phyloP scores from a whole-genome alignment of 2,113 vertebrate species.

The Mormyrus iriodes region DNA sequence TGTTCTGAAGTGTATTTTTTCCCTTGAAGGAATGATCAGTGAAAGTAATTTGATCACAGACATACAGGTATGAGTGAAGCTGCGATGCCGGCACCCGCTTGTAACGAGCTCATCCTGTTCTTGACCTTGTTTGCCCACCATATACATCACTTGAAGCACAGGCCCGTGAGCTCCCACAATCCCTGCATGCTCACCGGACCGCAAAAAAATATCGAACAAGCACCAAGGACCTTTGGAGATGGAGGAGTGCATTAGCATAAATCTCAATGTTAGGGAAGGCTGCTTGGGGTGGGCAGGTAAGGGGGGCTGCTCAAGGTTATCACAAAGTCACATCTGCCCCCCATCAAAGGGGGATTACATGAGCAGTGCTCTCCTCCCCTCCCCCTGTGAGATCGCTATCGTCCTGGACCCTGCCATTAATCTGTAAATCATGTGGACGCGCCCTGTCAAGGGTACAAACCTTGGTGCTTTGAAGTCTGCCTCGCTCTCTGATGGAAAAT shows the following conservation, averaged over 20 bases:
- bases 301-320: constrained; percentile 28
- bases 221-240: constrained; percentile 18
- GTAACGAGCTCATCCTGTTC: neutral
- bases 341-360: neutral
- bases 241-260: constrained; percentile 33
- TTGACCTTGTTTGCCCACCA: constrained; percentile 15
- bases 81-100: neutral
- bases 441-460: constrained; percentile 5
- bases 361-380: neutral
- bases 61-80: neutral
- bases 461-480: neutral
- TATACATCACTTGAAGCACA: neutral
- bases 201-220: constrained; percentile 17
- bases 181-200: constrained; percentile 23
- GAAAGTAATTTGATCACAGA: neutral
- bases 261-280: constrained; percentile 28
- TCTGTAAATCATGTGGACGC: constrained; percentile 3
- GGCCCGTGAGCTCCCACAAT: neutral
- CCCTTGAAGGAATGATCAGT: neutral
- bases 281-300: constrained; percentile 10
- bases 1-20: neutral
- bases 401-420: neutral
- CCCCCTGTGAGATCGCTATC: constrained; percentile 4
- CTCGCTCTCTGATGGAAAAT: neutral
- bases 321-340: constrained; percentile 26